phyloP scores from a whole-genome alignment of 2,888 invertebrate species.

The Oeneis ivallda region DNA sequence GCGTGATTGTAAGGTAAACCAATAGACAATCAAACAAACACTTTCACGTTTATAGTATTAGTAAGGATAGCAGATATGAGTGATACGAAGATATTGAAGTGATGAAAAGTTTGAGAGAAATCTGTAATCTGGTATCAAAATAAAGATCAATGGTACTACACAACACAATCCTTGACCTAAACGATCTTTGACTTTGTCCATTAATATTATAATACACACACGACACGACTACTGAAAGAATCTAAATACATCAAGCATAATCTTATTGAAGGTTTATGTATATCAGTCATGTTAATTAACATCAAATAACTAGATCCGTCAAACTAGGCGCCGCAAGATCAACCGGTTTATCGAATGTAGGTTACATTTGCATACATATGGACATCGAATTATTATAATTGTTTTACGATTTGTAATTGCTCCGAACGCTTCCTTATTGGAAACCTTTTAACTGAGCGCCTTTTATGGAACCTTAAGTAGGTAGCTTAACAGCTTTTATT shows the following conservation, averaged over 20 bases:
- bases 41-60: too few species aligned
- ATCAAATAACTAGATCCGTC: constrained; percentile 20
- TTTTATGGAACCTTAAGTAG: constrained; percentile 18
- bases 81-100: too few species aligned
- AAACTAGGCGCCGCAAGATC: constrained; percentile 31
- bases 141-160: too few species aligned
- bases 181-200: too few species aligned
- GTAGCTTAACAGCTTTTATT: constrained; percentile 20
- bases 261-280: neutral
- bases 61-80: too few species aligned
- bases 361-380: constrained; percentile 37
- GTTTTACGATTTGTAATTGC: constrained; percentile 24
- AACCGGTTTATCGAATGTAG: constrained; percentile 40
- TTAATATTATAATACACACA: too few species aligned
- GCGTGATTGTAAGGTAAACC: too few species aligned
- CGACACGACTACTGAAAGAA: neutral
- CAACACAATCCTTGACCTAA: too few species aligned
- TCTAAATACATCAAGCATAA: neutral
- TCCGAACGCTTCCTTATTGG: constrained; percentile 28
- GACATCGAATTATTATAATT: constrained; percentile 33
- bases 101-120: too few species aligned
- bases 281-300: constrained; percentile 17
- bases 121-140: too few species aligned
- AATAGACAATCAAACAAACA: too few species aligned
- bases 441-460: constrained; percentile 18